Percentiles rank a stretch among this genome's conserved stretches.
These are phyloP conservation scores for Apaloderma vittatum DNA, from an alignment of 2,113 vertebrate genomes.

Conservation along the genomic window DNA sequence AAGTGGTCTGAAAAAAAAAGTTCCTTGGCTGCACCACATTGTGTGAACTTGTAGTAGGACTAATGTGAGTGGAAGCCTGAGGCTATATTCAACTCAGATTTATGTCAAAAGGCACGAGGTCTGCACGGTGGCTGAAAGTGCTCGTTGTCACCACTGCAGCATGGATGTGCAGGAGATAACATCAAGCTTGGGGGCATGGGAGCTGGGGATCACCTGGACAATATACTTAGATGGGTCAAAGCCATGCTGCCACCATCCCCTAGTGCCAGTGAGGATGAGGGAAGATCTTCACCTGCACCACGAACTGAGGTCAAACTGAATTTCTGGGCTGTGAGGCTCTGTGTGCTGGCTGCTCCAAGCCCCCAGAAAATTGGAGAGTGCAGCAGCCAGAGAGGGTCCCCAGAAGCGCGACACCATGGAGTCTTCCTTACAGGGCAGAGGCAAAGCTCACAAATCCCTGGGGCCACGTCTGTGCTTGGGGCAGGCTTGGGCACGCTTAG, in stretches of 20 bases:
- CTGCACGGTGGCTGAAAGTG: accelerated
- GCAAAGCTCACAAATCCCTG: not conserved
- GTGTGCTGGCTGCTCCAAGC: not conserved
- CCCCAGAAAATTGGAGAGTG: not conserved
- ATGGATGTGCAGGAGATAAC: not conserved
- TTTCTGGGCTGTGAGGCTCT: not conserved
- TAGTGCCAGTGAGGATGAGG: accelerated
- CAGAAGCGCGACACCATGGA: not conserved
- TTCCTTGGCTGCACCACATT: not conserved
- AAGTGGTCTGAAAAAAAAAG: not conserved
- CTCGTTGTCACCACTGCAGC: accelerated
- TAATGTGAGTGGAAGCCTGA: not conserved
- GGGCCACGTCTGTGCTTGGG: accelerated
- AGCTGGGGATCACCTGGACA: not conserved
- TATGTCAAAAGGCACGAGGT: not conserved
- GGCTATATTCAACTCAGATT: not conserved
- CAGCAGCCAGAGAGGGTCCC: not conserved
- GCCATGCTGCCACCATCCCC: not conserved
- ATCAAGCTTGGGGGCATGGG: not conserved
- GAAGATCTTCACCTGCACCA: not conserved
- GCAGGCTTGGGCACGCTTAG: not conserved
- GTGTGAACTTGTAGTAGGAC: not conserved
- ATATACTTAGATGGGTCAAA: not conserved
- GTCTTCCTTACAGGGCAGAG: not conserved
- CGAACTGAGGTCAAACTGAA: accelerated